Base-by-base conservation (phyloP, 2,888 invertebrate species). In the Agrochola circellaris region DNA sequence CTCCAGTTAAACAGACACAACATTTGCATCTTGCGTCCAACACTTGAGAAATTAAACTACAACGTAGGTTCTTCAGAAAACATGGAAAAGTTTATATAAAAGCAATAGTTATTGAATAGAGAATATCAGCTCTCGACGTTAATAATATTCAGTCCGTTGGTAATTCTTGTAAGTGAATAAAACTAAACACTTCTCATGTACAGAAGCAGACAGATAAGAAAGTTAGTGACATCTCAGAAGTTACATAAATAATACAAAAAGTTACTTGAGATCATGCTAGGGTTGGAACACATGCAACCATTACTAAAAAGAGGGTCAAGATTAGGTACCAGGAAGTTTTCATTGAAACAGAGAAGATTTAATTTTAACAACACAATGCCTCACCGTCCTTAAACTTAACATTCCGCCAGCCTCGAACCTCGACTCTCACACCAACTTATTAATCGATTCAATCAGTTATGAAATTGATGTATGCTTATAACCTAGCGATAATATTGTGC, bases 1-100 rank as follows among this genome's bases (percentile, higher is more conserved):
- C 58, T 81, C 82, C 54, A 77, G 60, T 81, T 81, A 48, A 58
- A 79, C 38, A 17, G 38, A 72, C 58, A 72, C 23, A 71, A 48
- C 56, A 83, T 67, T 84, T 62, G 66, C 61, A 60, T 76, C 61
- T 68, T 78, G 17, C 30, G 23, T 60, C 2, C 48, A 81, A 60
- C 42, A 48, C 54, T 45, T 45, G 15, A 64, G 30, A 58, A 68
- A 64, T 23, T 26, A 9, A 65, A 51, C 13, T 70, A 67, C n/a
- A 20, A 5, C 42, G 23, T 26, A 1, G 26, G 7, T 17, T 30
- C 34, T 23, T 4, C 6, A n/a, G 15, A n/a, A 75, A 62, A 54
- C 2, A 34, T 5, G 34, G 26, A n/a, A 5, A 51, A n/a, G 7
- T 58, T 38, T 7, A 15, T 17, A 13, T 48, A 30, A 38, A 38